These are phyloP conservation scores for Ceratoteleas bidentatus DNA, from an alignment of 1,140 invertebrate species.

Conservation along the genomic window DNA sequence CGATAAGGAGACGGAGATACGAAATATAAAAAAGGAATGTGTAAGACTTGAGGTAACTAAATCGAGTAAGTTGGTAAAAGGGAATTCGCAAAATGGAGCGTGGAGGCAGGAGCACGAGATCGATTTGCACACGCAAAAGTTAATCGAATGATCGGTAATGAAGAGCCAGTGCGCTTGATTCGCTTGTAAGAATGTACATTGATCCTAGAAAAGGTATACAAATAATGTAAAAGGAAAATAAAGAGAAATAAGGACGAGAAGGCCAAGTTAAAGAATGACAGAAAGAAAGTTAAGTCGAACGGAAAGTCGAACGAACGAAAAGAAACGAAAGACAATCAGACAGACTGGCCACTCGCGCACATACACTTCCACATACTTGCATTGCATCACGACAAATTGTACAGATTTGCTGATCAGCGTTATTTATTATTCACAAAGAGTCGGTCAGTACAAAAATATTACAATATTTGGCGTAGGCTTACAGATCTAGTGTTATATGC, in stretches of 20 bases:
- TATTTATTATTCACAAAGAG: constrained; percentile 76
- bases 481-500: constrained; percentile 59
- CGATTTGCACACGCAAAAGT: constrained; percentile 54
- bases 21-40: not conserved
- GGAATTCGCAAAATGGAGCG: constrained; percentile 20
- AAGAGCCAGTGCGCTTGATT: constrained; percentile 33
- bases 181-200: constrained; percentile 40
- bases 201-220: constrained; percentile 32
- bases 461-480: constrained; percentile 72
- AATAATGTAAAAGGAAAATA: constrained; percentile 23
- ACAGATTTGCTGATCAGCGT: constrained; percentile 57
- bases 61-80: constrained; percentile 7
- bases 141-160: constrained; percentile 42
- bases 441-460: constrained; percentile 79
- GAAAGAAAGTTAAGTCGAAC: not conserved
- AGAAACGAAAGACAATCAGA: constrained; percentile 34
- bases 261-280: constrained; percentile 3
- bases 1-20: not conserved
- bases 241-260: constrained; percentile 21
- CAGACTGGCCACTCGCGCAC: constrained; percentile 57
- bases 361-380: constrained; percentile 63
- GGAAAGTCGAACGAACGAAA: constrained; percentile 13
- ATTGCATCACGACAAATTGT: constrained; percentile 62
- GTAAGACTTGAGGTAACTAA: constrained; percentile 2
- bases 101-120: constrained; percentile 29